A percentile compares a stretch with the other conserved stretches of the same genome.
Conservation (phyloP, 2,797 vertebrate genomes). For the Melanotaenia nigrans region DNA sequence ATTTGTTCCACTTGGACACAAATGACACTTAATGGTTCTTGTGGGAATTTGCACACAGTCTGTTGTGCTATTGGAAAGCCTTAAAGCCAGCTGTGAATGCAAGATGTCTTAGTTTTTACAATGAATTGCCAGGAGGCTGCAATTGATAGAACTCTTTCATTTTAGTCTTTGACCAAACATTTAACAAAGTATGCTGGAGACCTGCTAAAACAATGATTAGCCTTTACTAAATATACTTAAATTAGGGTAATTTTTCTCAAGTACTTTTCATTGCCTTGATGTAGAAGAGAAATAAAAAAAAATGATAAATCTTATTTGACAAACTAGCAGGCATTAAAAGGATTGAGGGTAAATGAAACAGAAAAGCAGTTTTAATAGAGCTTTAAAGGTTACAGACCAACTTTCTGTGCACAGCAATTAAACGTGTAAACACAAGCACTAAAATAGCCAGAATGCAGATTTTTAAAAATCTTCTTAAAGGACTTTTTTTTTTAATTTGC, state of each 20-base stretch:
- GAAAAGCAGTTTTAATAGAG: neutral
- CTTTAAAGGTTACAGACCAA: neutral
- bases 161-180: conserved; percentile 49
- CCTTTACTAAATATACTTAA: conserved; percentile 30
- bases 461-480: neutral
- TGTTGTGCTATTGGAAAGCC: conserved; percentile 66
- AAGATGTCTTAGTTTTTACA: conserved; percentile 71
- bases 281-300: conserved; percentile 26
- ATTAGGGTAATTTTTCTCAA: conserved; percentile 32
- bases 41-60: conserved; percentile 69
- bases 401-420: neutral
- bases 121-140: conserved; percentile 56
- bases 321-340: neutral
- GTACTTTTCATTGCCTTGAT: conserved; percentile 27
- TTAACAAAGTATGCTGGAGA: conserved; percentile 33
- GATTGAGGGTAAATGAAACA: neutral
- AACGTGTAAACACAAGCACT: neutral
- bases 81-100: conserved; percentile 67
- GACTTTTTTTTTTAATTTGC: conserved; percentile 1
- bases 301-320: conserved; percentile 12
- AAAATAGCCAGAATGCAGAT: neutral
- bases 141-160: conserved; percentile 42
- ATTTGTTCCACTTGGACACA: conserved; percentile 79
- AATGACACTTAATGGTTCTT: conserved; percentile 75
- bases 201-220: conserved; percentile 25